Percentiles rank a stretch among this genome's conserved stretches.
Conservation (phyloP, 2,888 invertebrate genomes). For the Tanytarsus gracilentus region DNA sequence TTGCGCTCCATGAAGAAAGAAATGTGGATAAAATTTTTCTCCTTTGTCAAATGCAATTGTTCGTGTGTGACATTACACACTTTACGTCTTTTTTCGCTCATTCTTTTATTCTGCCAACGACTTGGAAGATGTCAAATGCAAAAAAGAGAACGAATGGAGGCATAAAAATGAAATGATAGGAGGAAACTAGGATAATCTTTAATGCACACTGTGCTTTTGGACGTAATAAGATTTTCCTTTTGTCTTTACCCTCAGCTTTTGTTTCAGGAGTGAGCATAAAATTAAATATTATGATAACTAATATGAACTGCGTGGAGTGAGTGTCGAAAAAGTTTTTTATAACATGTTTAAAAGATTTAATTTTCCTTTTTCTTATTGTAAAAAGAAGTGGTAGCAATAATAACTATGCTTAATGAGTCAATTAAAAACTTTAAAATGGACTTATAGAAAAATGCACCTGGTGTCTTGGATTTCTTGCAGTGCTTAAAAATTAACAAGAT, state of each 20-base stretch:
- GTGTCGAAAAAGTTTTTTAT: too few species aligned
- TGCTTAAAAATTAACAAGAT: too few species aligned
- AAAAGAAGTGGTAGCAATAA: too few species aligned
- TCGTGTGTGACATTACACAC: background rate
- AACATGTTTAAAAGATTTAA: too few species aligned
- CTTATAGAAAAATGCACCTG: too few species aligned
- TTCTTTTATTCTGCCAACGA: background rate
- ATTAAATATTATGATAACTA: slow-evolving; percentile 22
- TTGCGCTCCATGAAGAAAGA: background rate
- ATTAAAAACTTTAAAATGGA: too few species aligned
- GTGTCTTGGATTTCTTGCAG: too few species aligned
- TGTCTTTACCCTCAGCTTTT: background rate
- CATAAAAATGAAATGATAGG: background rate
- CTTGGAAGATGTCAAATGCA: background rate
- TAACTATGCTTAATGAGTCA: too few species aligned
- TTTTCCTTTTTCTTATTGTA: too few species aligned
- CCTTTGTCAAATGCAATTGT: background rate
- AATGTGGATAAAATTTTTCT: background rate
- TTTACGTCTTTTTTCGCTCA: background rate
- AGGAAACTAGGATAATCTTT: background rate
- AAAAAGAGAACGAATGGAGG: background rate
- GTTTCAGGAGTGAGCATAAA: background rate
- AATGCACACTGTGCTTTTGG: background rate
- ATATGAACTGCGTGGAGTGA: slow-evolving; percentile 4
- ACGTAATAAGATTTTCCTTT: background rate